phyloP scores from a whole-genome alignment of 2,888 invertebrate species.

The Caenorhabditis japonica region DNA sequence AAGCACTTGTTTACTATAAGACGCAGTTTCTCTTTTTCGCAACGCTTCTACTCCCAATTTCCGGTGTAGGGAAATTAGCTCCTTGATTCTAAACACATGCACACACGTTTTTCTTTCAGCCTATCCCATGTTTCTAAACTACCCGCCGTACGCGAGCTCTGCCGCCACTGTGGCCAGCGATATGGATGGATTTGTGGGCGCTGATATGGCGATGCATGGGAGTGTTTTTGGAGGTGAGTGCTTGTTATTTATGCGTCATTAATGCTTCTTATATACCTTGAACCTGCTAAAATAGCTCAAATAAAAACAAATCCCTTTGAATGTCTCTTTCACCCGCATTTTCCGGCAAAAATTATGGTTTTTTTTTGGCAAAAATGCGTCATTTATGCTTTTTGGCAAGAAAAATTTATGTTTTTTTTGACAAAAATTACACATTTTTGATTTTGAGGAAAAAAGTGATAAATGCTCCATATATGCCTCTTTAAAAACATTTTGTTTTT shows the following conservation, averaged over 20 bases:
- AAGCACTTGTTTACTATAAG: not conserved
- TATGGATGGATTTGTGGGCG: slow-evolving; percentile 20
- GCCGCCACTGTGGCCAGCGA: slow-evolving; percentile 21
- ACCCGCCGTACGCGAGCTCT: slow-evolving; percentile 29
- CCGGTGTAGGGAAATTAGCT: slow-evolving; percentile 1
- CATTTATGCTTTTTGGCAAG: too few relatives aligned
- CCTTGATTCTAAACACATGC: not conserved
- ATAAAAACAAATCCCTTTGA: too few relatives aligned
- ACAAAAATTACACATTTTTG: too few relatives aligned
- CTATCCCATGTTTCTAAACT: slow-evolving; percentile 57
- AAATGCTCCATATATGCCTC: too few relatives aligned
- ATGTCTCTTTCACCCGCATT: too few relatives aligned
- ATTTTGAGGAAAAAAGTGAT: too few relatives aligned
- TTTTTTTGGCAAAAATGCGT: too few relatives aligned
- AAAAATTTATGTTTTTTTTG: too few relatives aligned
- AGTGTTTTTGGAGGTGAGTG: slow-evolving; percentile 49
- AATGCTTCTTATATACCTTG: slow-evolving; percentile 1
- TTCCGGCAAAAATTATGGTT: too few relatives aligned
- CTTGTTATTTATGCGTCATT: not conserved
- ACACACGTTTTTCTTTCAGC: slow-evolving; percentile 24
- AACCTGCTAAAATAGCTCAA: too few relatives aligned
- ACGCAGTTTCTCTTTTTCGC: slow-evolving; percentile 6
- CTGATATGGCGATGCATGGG: slow-evolving; percentile 49
- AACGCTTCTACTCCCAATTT: not conserved
- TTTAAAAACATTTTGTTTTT: too few relatives aligned